Conservation (phyloP, 2,113 vertebrate genomes). For the Corythoichthys intestinalis region DNA sequence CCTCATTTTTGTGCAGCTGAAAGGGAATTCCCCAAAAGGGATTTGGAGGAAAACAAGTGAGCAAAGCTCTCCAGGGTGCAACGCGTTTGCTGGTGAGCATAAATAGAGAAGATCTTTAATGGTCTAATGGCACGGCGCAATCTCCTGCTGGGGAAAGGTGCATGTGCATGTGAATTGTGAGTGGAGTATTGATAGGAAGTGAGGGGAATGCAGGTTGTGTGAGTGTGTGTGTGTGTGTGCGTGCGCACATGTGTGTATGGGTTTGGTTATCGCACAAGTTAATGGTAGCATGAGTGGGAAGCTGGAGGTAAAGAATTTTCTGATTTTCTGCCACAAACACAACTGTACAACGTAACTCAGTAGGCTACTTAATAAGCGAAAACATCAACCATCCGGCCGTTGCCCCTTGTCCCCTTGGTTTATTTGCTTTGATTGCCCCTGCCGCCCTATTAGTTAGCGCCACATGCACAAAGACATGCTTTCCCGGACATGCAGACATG, state of each 20-base stretch:
- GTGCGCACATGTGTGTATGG: not conserved
- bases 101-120: conserved; percentile 35
- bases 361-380: conserved; percentile 20
- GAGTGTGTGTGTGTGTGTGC: not conserved
- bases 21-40: conserved; percentile 57
- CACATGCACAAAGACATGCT: conserved; percentile 10
- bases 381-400: conserved; percentile 44
- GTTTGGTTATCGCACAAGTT: conserved; percentile 13
- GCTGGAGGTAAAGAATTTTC: conserved; percentile 1
- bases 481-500: conserved; percentile 5
- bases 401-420: conserved; percentile 48
- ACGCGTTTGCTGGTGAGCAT: conserved; percentile 38
- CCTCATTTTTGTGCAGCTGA: conserved; percentile 16
- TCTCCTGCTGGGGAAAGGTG: conserved; percentile 16
- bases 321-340: conserved; percentile 8
- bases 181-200: conserved; percentile 27
- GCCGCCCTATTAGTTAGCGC: conserved; percentile 39
- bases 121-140: conserved; percentile 35
- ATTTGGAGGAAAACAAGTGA: conserved; percentile 48
- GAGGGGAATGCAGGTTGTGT: conserved; percentile 8
- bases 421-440: conserved; percentile 46
- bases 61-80: conserved; percentile 44
- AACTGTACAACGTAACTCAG: conserved; percentile 15
- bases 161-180: conserved; percentile 32
- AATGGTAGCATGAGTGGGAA: conserved; percentile 13